Evolutionary conservation across 1,140 invertebrate species (phyloP).

Genomic region (Tetramorium alpestre): DNA sequence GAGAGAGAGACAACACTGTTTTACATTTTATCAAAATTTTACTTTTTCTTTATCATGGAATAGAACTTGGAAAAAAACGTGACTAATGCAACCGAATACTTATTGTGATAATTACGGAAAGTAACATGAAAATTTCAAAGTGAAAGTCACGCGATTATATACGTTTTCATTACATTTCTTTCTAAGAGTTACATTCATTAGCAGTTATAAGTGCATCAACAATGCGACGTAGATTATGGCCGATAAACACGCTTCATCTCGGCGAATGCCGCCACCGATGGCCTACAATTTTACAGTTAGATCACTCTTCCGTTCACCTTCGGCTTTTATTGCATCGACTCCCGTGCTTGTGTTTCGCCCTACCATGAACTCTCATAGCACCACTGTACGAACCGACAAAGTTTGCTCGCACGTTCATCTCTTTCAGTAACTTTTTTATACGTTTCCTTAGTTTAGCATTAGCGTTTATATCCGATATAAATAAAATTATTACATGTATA

Average conservation of each 20-base stretch:
- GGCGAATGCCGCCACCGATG: slow-evolving; percentile 40
- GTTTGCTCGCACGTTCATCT: background rate
- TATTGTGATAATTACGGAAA: background rate
- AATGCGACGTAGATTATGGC: background rate
- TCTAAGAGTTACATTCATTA: background rate
- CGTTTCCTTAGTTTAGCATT: no score
- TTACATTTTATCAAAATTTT: background rate
- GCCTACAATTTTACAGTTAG: slow-evolving; percentile 75
- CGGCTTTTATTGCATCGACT: slow-evolving; percentile 69
- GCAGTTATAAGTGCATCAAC: background rate
- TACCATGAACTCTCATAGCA: background rate
- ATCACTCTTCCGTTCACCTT: slow-evolving; percentile 81
- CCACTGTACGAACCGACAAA: background rate
- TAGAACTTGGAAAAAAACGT: background rate
- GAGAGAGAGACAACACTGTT: background rate
- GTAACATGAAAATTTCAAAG: background rate
- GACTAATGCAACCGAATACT: background rate
- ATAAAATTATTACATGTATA: no score
- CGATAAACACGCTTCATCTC: slow-evolving; percentile 58
- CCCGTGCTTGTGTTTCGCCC: slow-evolving; percentile 29
- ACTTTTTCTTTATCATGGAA: background rate
- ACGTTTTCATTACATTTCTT: background rate
- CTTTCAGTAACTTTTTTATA: background rate
- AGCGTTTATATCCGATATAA: no score
- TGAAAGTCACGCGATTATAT: background rate